These are phyloP conservation scores for Chorisops tibialis DNA, from an alignment of 2,888 invertebrate species.

Conservation along the genomic window DNA sequence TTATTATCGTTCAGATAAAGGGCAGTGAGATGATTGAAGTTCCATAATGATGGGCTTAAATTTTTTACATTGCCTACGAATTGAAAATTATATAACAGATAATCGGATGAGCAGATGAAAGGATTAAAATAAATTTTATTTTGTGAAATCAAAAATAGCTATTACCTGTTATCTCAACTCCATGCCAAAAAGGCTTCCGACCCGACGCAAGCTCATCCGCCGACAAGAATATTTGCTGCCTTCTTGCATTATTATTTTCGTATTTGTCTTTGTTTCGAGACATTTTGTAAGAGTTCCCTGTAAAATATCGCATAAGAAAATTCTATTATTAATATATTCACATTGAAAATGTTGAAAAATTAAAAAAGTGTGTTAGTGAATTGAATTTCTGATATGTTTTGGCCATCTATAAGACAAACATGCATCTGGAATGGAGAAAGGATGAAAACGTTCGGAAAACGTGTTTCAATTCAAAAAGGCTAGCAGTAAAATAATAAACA, in stretches of 20 bases:
- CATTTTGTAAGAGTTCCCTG: slow-evolving; percentile 55
- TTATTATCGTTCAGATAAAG: slow-evolving; percentile 95
- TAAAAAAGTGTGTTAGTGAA: no score
- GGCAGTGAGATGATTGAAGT: slow-evolving; percentile 86
- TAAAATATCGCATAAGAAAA: background rate
- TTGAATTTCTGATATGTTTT: no score
- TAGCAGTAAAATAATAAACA: no score
- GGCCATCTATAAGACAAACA: no score
- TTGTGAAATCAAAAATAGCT: background rate
- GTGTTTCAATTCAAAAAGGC: no score
- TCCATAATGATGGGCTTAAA: slow-evolving; percentile 88
- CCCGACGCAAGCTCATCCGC: slow-evolving; percentile 89
- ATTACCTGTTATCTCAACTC: slow-evolving; percentile 78
- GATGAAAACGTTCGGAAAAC: no score
- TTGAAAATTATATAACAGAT: slow-evolving; percentile 59
- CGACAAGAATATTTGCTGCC: slow-evolving; percentile 88
- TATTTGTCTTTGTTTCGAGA: slow-evolving; percentile 86
- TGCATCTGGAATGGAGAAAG: background rate
- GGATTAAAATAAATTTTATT: background rate
- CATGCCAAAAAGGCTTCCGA: slow-evolving; percentile 89
- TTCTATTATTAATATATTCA: background rate
- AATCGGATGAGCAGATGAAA: slow-evolving; percentile 27
- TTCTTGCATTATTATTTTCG: slow-evolving; percentile 73
- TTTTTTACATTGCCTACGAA: slow-evolving; percentile 86
- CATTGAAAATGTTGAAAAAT: background rate